Evolutionary conservation across 1,140 invertebrate genomes (phyloP), one percentile per base, ranked within the genome.

Genomic region (Phymorhynchus buccinoides): DNA sequence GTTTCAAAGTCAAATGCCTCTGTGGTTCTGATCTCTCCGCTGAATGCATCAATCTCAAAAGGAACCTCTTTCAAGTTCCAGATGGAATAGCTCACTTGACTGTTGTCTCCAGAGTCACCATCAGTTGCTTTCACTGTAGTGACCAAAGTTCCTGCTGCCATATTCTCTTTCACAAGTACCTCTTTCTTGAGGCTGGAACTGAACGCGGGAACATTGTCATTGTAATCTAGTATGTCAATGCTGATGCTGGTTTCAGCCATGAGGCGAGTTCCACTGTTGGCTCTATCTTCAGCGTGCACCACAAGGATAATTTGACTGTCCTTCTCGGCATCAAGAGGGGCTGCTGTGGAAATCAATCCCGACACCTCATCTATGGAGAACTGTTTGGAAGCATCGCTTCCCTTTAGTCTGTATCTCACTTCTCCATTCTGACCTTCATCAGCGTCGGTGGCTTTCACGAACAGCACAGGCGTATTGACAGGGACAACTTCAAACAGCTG

Each of bases 41-140:
- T 96, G 92, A 99, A 98, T 89, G 97, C 97, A 90, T 99, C 98
- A 80, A 99, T 97, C 88, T 97, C 96, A 93, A 99, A 99, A 37
- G 98, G 98, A 3, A 98, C 89, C 14, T 66, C 35, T 39, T 96
- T 96, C 22, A 97, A 94, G 93, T 98, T 98, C 37, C 96, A 97
- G 88, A 98, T 96, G 86, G 96, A 97, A 94, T 98, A 99, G 0
- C 97, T 97, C 88, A 99, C 96, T 93, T 97, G 97, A 27, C 97
- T 97, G 93, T 99, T 99, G 90, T 99, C 97, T 1, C 97, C 97
- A 4, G 96, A 96, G 93, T 99, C 98, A 27, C 94, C 95, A 92
- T 99, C 98, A 75, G 95, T 95, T 0, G 98, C 98, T 30, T 95
- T 95, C 0, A 98, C 96, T 88, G 96, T 96, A 1, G 96, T 95